These are phyloP conservation scores for Melanotaenia parkinsoni DNA, from an alignment of 2,797 vertebrate genomes.

Conservation along the genomic window DNA sequence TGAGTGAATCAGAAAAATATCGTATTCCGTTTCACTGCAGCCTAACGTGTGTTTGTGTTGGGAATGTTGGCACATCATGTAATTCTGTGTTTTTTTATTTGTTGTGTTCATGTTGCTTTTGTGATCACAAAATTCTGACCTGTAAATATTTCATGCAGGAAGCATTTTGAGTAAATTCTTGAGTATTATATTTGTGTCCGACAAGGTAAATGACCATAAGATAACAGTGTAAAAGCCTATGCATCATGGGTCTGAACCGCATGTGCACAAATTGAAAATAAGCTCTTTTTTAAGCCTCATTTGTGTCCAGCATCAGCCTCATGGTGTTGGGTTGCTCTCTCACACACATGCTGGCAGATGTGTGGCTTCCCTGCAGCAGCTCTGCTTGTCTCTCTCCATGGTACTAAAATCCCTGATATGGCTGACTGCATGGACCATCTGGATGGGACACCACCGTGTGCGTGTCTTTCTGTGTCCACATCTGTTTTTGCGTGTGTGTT, in stretches of 20 bases:
- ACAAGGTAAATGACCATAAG: not conserved
- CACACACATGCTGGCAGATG: slow-evolving; percentile 29
- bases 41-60: not conserved
- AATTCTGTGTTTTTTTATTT: not conserved
- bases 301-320: not conserved
- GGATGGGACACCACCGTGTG: slow-evolving; percentile 26
- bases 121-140: not conserved
- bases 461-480: slow-evolving; percentile 11
- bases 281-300: not conserved
- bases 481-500: slow-evolving; percentile 15
- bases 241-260: not conserved
- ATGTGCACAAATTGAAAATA: not conserved
- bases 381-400: slow-evolving; percentile 71
- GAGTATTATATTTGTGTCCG: not conserved
- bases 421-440: slow-evolving; percentile 48
- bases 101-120: not conserved
- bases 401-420: slow-evolving; percentile 67
- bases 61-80: not conserved
- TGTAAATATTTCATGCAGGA: not conserved
- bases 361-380: slow-evolving; percentile 28
- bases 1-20: not conserved
- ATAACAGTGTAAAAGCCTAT: not conserved
- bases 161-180: not conserved
- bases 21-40: not conserved
- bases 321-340: not conserved